These are phyloP conservation scores for Leucophenga varia DNA, from an alignment of 1,140 invertebrate genomes.

Conservation along the genomic window DNA sequence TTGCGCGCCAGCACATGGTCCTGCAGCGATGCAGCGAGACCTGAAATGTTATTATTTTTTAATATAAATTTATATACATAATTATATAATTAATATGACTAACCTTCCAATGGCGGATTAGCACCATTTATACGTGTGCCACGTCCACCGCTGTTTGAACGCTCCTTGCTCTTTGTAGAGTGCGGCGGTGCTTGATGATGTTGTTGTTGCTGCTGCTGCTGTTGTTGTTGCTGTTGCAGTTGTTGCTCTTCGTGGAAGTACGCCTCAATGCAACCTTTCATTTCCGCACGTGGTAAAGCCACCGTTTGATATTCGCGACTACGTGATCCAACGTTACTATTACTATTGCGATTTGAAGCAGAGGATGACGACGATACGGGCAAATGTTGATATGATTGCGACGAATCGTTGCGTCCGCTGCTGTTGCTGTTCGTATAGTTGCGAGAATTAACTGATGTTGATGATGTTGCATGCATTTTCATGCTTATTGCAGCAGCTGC, in stretches of 20 bases:
- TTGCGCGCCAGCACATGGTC: slow-evolving; percentile 72
- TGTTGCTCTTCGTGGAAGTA: slow-evolving; percentile 67
- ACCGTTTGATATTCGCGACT: slow-evolving; percentile 57
- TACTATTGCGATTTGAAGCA: slow-evolving; percentile 17
- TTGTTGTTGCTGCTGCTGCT: slow-evolving; percentile 27
- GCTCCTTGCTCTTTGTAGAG: neutral
- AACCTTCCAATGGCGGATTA: slow-evolving; percentile 53
- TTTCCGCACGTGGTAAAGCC: slow-evolving; percentile 69
- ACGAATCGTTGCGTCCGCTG: no score
- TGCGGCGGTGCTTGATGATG: no score
- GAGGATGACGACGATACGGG: neutral
- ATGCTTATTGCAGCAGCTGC: slow-evolving; percentile 8
- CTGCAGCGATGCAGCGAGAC: slow-evolving; percentile 78
- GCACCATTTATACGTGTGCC: slow-evolving; percentile 43
- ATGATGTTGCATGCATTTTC: slow-evolving; percentile 5
- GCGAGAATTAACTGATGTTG: slow-evolving; percentile 3
- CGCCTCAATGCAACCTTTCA: slow-evolving; percentile 72
- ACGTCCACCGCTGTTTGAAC: no score
- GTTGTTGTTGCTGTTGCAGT: no score
- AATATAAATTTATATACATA: no score
- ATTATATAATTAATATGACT: no score
- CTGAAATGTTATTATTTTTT: slow-evolving; percentile 57
- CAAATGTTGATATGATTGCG: neutral
- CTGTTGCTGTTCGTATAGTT: neutral
- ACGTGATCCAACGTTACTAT: slow-evolving; percentile 20